Evolutionary conservation across 2,797 vertebrate species (phyloP), one percentile per base, ranked within the genome.

Genomic region (Diceros bicornis): DNA sequence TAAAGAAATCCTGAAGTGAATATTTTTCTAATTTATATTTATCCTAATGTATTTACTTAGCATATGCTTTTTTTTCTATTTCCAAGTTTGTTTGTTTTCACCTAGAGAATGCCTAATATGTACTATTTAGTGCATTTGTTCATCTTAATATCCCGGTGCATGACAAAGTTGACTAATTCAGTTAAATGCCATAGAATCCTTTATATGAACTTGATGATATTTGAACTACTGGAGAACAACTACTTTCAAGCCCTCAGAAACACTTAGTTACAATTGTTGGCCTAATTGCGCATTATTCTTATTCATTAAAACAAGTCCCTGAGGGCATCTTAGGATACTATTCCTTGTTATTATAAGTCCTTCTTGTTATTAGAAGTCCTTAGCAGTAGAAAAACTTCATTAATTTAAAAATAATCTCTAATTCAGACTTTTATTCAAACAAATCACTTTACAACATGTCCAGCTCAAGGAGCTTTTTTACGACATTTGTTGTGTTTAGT

Each of bases 261-360:
- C 61, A 84, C 91, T 96, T 87, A 75, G 82, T 93, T 96, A 89
- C 44, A 83, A 83, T 84, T 85, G 85, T 94, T 89, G 86, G 61
- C 68, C 89, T 97, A 92, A 96, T 91, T 95, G 77, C 52, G 84
- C 69, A 16, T 96, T 95, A 84, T 94, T 96, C 88, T 97, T 84
- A 84, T 64, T 94, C 74, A 74, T 87, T 91, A 83, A 96, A 84
- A 81, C 85, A 94, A 79, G 34, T 93, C 78, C 79, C 69, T 0
- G 0, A 52, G 34, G 96, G 79, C 64, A 96, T 87, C 75, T 93
- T 77, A 72, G 69, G 64, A 32, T 89, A 29, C 64, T 64, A 59
- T 1, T 29, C 69, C 72, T 75, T 94, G 84, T 94, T 94, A 87
- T 68, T 87, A 1, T 44, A 84, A 82, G 72, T 89, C 66, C 50